Evolutionary conservation across 1,140 invertebrate genomes (phyloP), one percentile per base, ranked within the genome.

Genomic region (Zaprionus nigranus): DNA sequence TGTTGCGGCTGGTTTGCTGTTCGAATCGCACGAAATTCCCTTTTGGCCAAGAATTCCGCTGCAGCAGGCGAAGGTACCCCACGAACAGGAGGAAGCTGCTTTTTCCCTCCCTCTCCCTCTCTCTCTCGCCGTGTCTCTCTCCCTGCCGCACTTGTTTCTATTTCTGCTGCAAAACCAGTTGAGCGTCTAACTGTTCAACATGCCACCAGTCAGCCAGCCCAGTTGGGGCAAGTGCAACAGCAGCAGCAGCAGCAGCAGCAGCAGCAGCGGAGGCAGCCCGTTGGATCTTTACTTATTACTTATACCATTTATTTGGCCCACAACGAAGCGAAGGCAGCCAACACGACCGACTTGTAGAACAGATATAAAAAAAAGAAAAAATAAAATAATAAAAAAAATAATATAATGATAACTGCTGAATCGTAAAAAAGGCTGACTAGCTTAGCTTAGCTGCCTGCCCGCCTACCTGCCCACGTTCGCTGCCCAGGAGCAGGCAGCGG

Each of bases 251-350:
- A 51, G 20, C 20, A 20, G 20, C 20, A 20, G n/a, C 17, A 17
- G 20, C 20, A 20, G 36, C 68, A 60, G 49, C 73, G 65, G 57
- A 75, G 62, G 58, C 76, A 54, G 65, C 83, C 81, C 77, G 84
- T 78, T 87, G 82, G 65, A 75, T 81, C 75, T 86, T 63, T 63
- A 72, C 75, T 77, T 73, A 58, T 79, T 82, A 86, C 87, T 87
- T 88, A 88, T 87, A 87, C 72, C 88, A 88, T 87, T 88, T 87
- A 87, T 87, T 87, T 87, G 85, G 83, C 83, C 83, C 78, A 83
- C 83, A 87, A 83, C 61, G 82, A 77, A 61, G 75, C 66, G 58
- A 67, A 72, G 57, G 38, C 57, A 66, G 63, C 38, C 34, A 81
- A 82, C 82, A 85, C 83, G 83, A 86, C 87, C 80, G 73, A 86